Percentiles rank a stretch among this genome's conserved stretches.
phyloP scores from a whole-genome alignment of 2,888 invertebrate genomes.

The Drepana falcataria region DNA sequence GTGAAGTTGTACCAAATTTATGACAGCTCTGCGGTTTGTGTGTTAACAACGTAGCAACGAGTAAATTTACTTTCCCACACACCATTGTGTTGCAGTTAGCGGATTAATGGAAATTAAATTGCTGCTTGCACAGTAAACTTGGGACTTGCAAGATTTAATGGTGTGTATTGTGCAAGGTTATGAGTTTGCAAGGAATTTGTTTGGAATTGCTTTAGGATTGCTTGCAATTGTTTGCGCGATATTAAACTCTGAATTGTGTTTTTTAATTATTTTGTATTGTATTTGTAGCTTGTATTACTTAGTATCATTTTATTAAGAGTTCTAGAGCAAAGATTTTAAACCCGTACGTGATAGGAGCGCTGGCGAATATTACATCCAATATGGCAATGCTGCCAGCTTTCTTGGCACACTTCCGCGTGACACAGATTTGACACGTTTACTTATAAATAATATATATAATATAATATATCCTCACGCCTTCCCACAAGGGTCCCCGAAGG shows the following conservation, averaged over 20 bases:
- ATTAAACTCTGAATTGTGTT: neutral
- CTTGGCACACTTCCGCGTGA: too few species aligned
- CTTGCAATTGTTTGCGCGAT: neutral
- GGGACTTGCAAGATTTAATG: neutral
- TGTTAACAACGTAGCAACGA: neutral
- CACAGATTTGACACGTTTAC: too few species aligned
- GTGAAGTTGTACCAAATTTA: slow-evolving; percentile 1
- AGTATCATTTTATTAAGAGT: too few species aligned
- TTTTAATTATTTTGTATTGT: neutral
- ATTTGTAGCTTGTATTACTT: too few species aligned
- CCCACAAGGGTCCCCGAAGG: too few species aligned
- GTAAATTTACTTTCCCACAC: slow-evolving; percentile 3
- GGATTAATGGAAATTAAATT: slow-evolving; percentile 8
- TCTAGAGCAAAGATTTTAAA: too few species aligned
- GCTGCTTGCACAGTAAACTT: neutral
- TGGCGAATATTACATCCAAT: too few species aligned
- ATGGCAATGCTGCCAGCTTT: too few species aligned
- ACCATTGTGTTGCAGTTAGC: slow-evolving; percentile 1
- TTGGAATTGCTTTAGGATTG: neutral
- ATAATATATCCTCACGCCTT: too few species aligned
- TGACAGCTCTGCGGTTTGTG: neutral
- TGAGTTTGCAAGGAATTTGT: neutral
- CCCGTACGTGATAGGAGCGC: too few species aligned
- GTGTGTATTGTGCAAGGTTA: neutral
- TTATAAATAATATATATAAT: too few species aligned